These are phyloP conservation scores for Drosophila multiciliata DNA, from an alignment of 2,888 invertebrate species.

Conservation along the genomic window DNA sequence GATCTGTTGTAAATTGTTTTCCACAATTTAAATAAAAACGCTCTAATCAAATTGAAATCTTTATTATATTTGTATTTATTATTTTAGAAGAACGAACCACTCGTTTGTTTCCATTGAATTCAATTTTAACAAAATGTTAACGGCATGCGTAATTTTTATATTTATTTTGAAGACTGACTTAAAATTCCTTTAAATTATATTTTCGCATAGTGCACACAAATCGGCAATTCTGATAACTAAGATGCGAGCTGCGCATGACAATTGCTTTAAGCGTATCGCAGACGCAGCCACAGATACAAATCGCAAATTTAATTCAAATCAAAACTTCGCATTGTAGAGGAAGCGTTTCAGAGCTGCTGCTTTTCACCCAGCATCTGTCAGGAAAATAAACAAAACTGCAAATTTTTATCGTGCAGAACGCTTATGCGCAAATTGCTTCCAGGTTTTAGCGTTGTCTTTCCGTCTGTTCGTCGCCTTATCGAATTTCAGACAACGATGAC, in stretches of 20 bases:
- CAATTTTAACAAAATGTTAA: background rate
- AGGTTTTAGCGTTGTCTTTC: slow-evolving; percentile 64
- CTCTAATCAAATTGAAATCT: background rate
- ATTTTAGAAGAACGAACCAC: background rate
- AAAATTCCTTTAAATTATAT: background rate
- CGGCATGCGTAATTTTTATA: background rate
- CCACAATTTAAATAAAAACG: background rate
- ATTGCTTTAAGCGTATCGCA: slow-evolving; percentile 52
- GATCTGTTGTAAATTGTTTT: slow-evolving; percentile 7
- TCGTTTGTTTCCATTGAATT: background rate
- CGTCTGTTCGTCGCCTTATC: slow-evolving; percentile 63
- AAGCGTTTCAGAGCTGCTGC: slow-evolving; percentile 45
- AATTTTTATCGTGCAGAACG: slow-evolving; percentile 80
- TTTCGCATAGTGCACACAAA: background rate
- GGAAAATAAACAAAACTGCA: slow-evolving; percentile 81
- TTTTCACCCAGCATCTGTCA: slow-evolving; percentile 70
- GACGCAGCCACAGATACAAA: slow-evolving; percentile 36
- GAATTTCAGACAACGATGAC: slow-evolving; percentile 64
- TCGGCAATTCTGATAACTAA: background rate
- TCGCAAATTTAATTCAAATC: slow-evolving; percentile 70
- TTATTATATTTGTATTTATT: background rate
- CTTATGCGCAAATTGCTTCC: slow-evolving; percentile 81
- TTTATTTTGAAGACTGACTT: background rate
- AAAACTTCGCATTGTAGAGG: slow-evolving; percentile 43
- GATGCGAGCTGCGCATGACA: slow-evolving; percentile 24